phyloP scores from a whole-genome alignment of 2,888 invertebrate species.

The Parapristionchus giblindavisi region DNA sequence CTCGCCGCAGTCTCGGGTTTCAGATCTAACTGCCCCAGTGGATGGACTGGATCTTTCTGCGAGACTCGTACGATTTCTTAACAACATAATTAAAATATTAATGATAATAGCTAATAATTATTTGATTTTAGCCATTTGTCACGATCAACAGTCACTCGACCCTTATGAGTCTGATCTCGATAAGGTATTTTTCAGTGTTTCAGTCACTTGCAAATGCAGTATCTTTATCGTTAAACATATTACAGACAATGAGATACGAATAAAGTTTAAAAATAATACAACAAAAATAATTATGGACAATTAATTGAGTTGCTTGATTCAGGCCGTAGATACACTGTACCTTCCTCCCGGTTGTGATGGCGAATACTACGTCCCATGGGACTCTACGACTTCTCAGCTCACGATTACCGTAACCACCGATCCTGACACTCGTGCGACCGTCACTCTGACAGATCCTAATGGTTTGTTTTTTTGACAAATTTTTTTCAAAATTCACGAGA shows the following conservation, averaged over 20 bases:
- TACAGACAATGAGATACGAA: too few species aligned
- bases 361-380: slow-evolving; percentile 36
- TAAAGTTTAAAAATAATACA: too few species aligned
- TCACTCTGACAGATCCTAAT: slow-evolving; percentile 5
- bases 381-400: slow-evolving; percentile 27
- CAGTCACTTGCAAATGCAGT: too few species aligned
- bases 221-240: too few species aligned
- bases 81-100: too few species aligned
- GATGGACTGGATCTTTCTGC: slow-evolving; percentile 53
- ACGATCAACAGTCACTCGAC: slow-evolving; percentile 13
- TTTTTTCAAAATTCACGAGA: too few species aligned
- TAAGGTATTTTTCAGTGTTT: neutral
- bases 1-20: slow-evolving; percentile 4
- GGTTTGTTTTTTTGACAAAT: too few species aligned
- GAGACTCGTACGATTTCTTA: slow-evolving; percentile 44
- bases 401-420: slow-evolving; percentile 23
- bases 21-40: slow-evolving; percentile 42
- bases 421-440: neutral
- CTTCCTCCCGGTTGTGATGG: slow-evolving; percentile 22
- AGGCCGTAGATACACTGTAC: slow-evolving; percentile 28
- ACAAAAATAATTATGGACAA: neutral
- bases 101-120: neutral
- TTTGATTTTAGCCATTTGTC: slow-evolving; percentile 46
- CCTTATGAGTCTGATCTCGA: slow-evolving; percentile 17
- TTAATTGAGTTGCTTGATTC: neutral